Evolutionary conservation across 2,888 invertebrate genomes (phyloP).

Genomic region (Melanostoma mellinum): DNA sequence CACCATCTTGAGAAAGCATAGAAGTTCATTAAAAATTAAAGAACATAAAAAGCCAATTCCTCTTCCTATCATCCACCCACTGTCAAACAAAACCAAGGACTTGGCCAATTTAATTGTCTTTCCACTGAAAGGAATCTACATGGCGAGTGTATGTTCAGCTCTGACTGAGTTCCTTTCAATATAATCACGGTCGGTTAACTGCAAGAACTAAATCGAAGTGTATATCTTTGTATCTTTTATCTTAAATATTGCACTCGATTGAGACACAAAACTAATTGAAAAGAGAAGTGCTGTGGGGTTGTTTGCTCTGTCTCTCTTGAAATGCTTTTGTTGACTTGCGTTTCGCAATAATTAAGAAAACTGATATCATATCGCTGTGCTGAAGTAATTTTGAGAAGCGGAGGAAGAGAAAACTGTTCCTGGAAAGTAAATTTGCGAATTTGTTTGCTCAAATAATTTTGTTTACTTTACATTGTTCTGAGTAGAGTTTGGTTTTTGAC

Average conservation of each 20-base stretch:
- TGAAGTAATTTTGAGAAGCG: not conserved
- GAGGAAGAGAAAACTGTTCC: not conserved
- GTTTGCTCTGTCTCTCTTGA: slow-evolving; percentile 7
- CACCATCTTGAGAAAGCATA: slow-evolving; percentile 31
- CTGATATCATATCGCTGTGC: not conserved
- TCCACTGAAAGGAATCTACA: slow-evolving; percentile 13
- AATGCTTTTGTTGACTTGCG: slow-evolving; percentile 17
- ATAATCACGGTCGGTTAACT: slow-evolving; percentile 11
- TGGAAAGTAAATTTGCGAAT: too few relatives aligned
- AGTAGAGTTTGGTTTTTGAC: too few relatives aligned
- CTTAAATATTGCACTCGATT: slow-evolving; percentile 8
- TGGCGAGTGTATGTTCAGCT: not conserved
- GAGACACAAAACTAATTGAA: slow-evolving; percentile 37
- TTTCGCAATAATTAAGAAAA: slow-evolving; percentile 13
- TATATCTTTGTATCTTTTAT: slow-evolving; percentile 29
- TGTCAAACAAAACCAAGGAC: slow-evolving; percentile 8
- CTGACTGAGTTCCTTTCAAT: not conserved
- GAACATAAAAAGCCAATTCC: slow-evolving; percentile 60
- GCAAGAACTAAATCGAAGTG: slow-evolving; percentile 8
- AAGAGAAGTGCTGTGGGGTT: slow-evolving; percentile 18
- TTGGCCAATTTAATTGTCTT: slow-evolving; percentile 26
- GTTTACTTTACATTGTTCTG: too few relatives aligned
- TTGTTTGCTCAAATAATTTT: too few relatives aligned
- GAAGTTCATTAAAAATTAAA: slow-evolving; percentile 65
- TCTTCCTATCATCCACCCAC: slow-evolving; percentile 11